phyloP scores from a whole-genome alignment of 1,140 invertebrate genomes.

The Cydia fagiglandana region DNA sequence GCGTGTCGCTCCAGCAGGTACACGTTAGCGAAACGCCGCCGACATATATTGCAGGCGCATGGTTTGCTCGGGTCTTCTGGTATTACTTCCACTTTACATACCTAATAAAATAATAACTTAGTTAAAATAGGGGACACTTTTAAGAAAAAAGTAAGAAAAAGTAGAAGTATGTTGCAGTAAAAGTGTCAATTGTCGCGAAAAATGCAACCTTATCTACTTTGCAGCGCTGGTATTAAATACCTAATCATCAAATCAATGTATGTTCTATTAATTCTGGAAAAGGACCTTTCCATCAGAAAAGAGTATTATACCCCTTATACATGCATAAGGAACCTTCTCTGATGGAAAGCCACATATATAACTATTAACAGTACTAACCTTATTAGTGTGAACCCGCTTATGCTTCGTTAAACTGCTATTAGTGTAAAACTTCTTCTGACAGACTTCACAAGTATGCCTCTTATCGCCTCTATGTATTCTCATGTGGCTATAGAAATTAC shows the following conservation, averaged over 20 bases:
- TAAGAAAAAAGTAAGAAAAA: too few species aligned
- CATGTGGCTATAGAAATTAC: conserved; percentile 14
- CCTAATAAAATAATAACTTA: not conserved
- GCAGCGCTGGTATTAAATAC: too few species aligned
- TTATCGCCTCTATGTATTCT: conserved; percentile 12
- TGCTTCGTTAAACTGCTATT: conserved; percentile 20
- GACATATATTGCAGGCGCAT: not conserved
- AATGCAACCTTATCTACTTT: too few species aligned
- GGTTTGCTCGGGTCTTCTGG: not conserved
- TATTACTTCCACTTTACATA: not conserved
- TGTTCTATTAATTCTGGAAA: too few species aligned
- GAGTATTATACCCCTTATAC: too few species aligned
- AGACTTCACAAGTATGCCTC: not conserved
- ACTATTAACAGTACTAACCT: conserved; percentile 4
- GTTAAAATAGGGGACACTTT: too few species aligned
- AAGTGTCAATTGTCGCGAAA: too few species aligned
- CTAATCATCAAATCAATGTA: too few species aligned
- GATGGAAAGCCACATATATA: too few species aligned
- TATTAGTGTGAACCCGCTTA: conserved; percentile 7
- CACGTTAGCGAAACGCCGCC: not conserved
- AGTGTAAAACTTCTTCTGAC: conserved; percentile 13
- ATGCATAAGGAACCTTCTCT: too few species aligned
- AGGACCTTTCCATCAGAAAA: too few species aligned
- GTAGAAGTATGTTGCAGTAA: too few species aligned
- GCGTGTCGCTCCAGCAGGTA: not conserved